A percentile compares a stretch with the other conserved stretches of the same genome.
Evolutionary conservation across 2,113 vertebrate genomes (phyloP).

Genomic region (Perccottus glenii): DNA sequence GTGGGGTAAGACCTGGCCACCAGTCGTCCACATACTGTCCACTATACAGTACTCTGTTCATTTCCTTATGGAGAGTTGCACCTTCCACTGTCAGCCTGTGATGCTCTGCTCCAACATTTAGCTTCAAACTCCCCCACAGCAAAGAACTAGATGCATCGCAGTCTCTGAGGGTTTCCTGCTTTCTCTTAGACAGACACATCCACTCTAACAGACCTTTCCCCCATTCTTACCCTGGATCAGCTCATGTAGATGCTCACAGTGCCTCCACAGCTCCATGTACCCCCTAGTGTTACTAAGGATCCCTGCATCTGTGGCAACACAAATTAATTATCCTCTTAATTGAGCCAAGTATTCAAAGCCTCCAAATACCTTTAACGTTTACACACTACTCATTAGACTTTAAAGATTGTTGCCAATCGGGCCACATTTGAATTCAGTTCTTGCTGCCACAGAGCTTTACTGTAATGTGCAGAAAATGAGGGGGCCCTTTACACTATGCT

Average conservation of each 20-base stretch:
- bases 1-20: too few relatives aligned
- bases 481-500: background rate
- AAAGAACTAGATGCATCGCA: too few relatives aligned
- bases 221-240: constrained; percentile 36
- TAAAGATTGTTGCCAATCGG: constrained; percentile 46
- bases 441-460: constrained; percentile 51
- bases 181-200: constrained; percentile 30
- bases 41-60: too few relatives aligned
- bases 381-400: constrained; percentile 44
- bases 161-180: too few relatives aligned
- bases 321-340: constrained; percentile 57
- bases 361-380: constrained; percentile 56
- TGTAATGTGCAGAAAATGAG: constrained; percentile 36
- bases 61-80: too few relatives aligned
- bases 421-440: constrained; percentile 48
- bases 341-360: constrained; percentile 45
- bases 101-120: too few relatives aligned
- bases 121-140: too few relatives aligned
- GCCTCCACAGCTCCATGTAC: background rate
- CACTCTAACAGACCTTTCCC: background rate
- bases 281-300: constrained; percentile 27
- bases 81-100: too few relatives aligned
- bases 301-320: constrained; percentile 19
- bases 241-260: constrained; percentile 6
- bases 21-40: too few relatives aligned